Evolutionary conservation across 2,888 invertebrate species (phyloP), one percentile per base, ranked within the genome.

Genomic region (Melikaiella ostensackeni): DNA sequence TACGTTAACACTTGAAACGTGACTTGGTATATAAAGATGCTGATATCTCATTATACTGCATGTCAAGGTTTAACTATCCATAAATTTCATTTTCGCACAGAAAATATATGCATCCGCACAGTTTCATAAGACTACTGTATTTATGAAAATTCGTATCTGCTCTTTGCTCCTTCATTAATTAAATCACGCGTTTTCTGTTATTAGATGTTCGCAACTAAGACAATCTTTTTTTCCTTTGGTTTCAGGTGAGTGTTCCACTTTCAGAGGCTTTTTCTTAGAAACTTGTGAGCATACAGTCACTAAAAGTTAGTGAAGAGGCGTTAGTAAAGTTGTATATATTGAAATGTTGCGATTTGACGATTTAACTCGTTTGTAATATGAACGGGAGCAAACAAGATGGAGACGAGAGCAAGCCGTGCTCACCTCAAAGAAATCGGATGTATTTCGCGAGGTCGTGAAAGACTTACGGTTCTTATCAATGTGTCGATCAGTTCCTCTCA

Each of bases 391-490:
- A 42, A 42, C 77, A 80, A 81, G 76, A 80, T 79, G 80, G 81
- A 80, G 77, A 75, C 79, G 77, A 77, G 75, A 70, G 77, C 76
- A 33, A 76, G 74, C 70, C 79, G 75, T 62, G 63, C 73, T 79
- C 79, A 77, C 79, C 80, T 82, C 79, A 79, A 64, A 80, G 77
- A 78, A 78, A 81, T 78, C 77, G 77, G 79, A 70, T 77, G 77
- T 74, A 79, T 80, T 80, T 79, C 78, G 80, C 75, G 79, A 80
- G 82, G 79, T 82, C 80, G 79, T 76, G 81, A 80, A 82, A 82
- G 82, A 82, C 82, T 82, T 81, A 82, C 82, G 77, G 81, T 82
- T 76, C 76, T 82, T 82, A 81, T 82, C 82, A 78, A 77, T 75
- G 78, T 78, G 81, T 78, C 80, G 77, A 83, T 83, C 81, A 80